Evolutionary conservation across 2,113 vertebrate species (phyloP).

Genomic region (Forbesichthys agassizii): DNA sequence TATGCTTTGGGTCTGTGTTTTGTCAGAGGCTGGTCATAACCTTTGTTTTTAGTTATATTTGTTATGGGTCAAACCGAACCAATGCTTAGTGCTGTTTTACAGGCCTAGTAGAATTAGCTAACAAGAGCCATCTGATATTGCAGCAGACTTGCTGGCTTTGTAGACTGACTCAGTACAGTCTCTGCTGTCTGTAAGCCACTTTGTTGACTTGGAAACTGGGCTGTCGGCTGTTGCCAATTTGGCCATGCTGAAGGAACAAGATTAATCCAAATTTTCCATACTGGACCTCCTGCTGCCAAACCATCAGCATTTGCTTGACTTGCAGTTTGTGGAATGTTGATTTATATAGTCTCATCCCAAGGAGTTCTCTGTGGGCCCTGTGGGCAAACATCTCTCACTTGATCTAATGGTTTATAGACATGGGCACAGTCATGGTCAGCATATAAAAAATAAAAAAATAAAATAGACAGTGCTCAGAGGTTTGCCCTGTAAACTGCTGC

Average conservation of each 20-base stretch:
- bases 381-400: slow-evolving; percentile 2
- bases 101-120: too few relatives aligned
- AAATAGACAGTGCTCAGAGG: too few relatives aligned
- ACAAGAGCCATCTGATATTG: too few relatives aligned
- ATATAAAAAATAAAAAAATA: slow-evolving; percentile 27
- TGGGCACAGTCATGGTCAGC: slow-evolving; percentile 8
- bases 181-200: slow-evolving; percentile 65
- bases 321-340: slow-evolving; percentile 55
- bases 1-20: too few relatives aligned
- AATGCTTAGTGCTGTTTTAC: too few relatives aligned
- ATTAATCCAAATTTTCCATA: slow-evolving; percentile 77
- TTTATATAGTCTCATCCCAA: slow-evolving; percentile 36
- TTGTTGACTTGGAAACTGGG: slow-evolving; percentile 66
- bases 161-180: slow-evolving; percentile 38
- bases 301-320: slow-evolving; percentile 54
- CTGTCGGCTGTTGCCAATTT: slow-evolving; percentile 64
- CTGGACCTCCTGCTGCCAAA: slow-evolving; percentile 44
- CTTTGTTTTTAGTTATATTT: too few relatives aligned
- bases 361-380: slow-evolving; percentile 23
- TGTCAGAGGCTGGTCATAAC: too few relatives aligned
- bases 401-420: slow-evolving; percentile 38
- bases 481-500: too few relatives aligned
- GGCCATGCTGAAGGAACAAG: slow-evolving; percentile 54
- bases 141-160: too few relatives aligned
- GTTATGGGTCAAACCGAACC: too few relatives aligned